Evolutionary conservation across 1,140 invertebrate genomes (phyloP), one percentile per base, ranked within the genome.

Genomic region (Atta colombica): DNA sequence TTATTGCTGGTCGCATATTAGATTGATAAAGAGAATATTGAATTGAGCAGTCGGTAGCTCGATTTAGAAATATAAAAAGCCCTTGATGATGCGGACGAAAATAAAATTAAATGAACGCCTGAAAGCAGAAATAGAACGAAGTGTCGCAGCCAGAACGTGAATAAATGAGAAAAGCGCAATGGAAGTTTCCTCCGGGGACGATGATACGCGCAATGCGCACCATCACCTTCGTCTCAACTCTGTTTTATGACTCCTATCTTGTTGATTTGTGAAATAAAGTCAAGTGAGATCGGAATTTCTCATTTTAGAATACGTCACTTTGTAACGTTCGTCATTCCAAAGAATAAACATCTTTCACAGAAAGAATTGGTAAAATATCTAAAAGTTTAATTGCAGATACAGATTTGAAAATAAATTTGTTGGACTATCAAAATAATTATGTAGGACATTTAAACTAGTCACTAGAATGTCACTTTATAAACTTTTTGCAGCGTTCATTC

Each of bases 61-160:
- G 49, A 77, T 89, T 69, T 87, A 72, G 58, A 89, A 87, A 77
- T 61, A 66, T 89, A 82, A 86, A 89, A 86, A 87, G 18, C 51
- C 12, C 12, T 21, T 28, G 68, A 77, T 53, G 63, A 78, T 18
- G 49, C 28, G 31, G 28, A 10, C 0, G 58, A 53, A 87, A 89
- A 89, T 81, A 82, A 87, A 89, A 89, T 77, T 58, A 89, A 89
- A 61, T 16, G 28, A n/a, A 86, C 28, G 0, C 6, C 31, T 85
- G 78, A 87, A 87, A 80, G 66, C 77, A 89, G 74, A 85, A 90
- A 89, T 87, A 63, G 72, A 90, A 60, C 49, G 39, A 72, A 87
- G 69, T 77, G 63, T 90, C 86, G 88, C 10, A 65, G 21, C 1
- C 63, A 72, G 71, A 51, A 88, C 14, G 45, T 45, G 80, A 85